These are phyloP conservation scores for Xenops minutus DNA, from an alignment of 2,797 vertebrate species.

Conservation along the genomic window DNA sequence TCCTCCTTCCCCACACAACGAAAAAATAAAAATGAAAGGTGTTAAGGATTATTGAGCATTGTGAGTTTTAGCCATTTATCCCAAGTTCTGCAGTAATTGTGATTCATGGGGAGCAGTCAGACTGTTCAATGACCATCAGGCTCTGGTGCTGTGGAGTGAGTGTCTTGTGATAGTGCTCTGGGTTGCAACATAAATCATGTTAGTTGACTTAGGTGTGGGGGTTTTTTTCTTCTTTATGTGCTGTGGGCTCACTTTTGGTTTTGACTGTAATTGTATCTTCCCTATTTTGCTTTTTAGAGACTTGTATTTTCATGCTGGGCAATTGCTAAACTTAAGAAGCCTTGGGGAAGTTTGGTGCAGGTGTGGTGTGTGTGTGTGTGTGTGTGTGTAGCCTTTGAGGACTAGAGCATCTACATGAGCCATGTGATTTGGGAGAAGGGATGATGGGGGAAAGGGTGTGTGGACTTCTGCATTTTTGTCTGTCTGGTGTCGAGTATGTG, in stretches of 20 bases:
- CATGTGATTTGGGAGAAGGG: neutral
- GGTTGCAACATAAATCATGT: conserved; percentile 37
- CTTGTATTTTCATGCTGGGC: neutral
- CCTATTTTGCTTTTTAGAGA: neutral
- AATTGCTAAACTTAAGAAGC: neutral
- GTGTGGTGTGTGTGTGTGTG: neutral
- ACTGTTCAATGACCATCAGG: conserved; percentile 6
- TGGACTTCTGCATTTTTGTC: neutral
- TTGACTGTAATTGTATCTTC: neutral
- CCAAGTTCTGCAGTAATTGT: conserved; percentile 49
- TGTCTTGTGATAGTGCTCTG: neutral
- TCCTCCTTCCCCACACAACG: neutral
- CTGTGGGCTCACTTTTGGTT: neutral
- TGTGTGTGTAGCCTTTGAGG: neutral
- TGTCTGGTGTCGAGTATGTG: neutral
- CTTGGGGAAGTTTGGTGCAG: neutral
- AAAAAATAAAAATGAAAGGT: neutral
- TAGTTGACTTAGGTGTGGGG: neutral
- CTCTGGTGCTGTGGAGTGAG: neutral
- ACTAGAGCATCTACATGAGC: neutral
- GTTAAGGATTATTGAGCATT: conserved; percentile 20
- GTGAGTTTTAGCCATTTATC: conserved; percentile 42
- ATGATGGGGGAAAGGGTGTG: neutral
- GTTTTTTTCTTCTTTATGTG: neutral
- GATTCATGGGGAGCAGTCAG: conserved; percentile 46